These are phyloP conservation scores for Tympanuchus pallidicinctus DNA, from an alignment of 2,113 vertebrate species.

Conservation along the genomic window DNA sequence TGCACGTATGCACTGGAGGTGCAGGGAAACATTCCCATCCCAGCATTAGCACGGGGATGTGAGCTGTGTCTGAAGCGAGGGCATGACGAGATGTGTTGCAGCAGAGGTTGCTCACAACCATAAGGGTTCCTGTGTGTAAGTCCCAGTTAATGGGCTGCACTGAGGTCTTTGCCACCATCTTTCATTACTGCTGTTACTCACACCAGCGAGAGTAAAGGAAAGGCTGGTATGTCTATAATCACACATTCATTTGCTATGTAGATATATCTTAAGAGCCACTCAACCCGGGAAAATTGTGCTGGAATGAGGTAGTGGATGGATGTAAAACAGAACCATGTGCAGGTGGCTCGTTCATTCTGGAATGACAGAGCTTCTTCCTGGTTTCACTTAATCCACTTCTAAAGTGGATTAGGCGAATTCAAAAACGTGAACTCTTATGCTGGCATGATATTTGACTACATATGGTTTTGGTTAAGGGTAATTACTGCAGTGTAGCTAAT, in stretches of 20 bases:
- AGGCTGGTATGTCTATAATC: conserved; percentile 40
- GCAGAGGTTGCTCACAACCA: not conserved
- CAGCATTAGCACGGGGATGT: not conserved
- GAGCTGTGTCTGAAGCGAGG: not conserved
- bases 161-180: conserved; percentile 31
- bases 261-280: conserved; percentile 50
- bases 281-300: not conserved
- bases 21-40: not conserved
- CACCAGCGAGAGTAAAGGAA: conserved; percentile 45
- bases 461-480: not conserved
- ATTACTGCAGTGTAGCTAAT: not conserved
- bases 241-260: conserved; percentile 49
- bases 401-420: conserved; percentile 48
- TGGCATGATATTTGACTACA: not conserved
- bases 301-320: not conserved
- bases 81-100: not conserved
- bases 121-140: not conserved
- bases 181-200: conserved; percentile 64
- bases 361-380: not conserved
- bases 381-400: conserved; percentile 43
- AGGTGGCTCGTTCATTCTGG: conserved; percentile 16
- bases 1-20: not conserved
- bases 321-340: conserved; percentile 35
- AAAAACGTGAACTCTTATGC: conserved; percentile 13
- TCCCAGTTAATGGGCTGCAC: not conserved